Evolutionary conservation across 2,113 vertebrate species (phyloP).

Genomic region (Echinops telfairi): DNA sequence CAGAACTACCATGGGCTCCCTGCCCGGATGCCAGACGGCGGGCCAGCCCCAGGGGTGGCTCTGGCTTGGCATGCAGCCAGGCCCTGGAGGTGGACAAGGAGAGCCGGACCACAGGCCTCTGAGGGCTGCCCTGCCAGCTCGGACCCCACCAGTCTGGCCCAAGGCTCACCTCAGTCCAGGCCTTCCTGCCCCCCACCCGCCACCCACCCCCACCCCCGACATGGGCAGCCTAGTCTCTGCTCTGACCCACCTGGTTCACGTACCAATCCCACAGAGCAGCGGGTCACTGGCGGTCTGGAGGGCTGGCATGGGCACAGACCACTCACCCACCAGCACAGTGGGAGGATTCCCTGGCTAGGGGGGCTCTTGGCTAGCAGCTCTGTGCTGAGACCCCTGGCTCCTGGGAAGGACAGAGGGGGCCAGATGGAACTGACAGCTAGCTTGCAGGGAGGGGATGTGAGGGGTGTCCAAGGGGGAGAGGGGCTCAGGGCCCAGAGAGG

Average conservation of each 20-base stretch:
- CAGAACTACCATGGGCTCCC: conserved; percentile 13
- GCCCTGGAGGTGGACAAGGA: not conserved
- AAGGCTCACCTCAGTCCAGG: conserved; percentile 5
- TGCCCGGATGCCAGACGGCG: conserved; percentile 7
- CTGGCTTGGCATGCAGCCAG: conserved; percentile 2
- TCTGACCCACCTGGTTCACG: not conserved
- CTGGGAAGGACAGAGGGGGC: not conserved
- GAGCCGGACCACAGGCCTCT: not conserved
- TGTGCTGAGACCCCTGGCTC: not conserved
- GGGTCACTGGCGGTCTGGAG: conserved; percentile 44
- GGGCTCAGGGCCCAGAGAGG: not conserved
- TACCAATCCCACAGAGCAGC: conserved; percentile 26
- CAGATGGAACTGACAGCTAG: not conserved
- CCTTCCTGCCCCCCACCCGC: too few relatives aligned
- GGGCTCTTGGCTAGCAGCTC: not conserved
- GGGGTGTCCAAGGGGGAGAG: not conserved
- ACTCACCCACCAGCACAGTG: conserved; percentile 36
- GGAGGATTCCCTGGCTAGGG: conserved; percentile 21
- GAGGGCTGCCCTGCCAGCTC: not conserved
- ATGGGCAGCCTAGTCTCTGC: not conserved
- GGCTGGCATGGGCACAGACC: conserved; percentile 10
- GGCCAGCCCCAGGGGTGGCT: not conserved
- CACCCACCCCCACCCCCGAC: not conserved
- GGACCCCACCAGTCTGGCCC: not conserved
- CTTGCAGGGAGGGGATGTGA: not conserved